Base-by-base conservation (phyloP, 2,113 vertebrate genomes). In the Ptychochromis oligacanthus region DNA sequence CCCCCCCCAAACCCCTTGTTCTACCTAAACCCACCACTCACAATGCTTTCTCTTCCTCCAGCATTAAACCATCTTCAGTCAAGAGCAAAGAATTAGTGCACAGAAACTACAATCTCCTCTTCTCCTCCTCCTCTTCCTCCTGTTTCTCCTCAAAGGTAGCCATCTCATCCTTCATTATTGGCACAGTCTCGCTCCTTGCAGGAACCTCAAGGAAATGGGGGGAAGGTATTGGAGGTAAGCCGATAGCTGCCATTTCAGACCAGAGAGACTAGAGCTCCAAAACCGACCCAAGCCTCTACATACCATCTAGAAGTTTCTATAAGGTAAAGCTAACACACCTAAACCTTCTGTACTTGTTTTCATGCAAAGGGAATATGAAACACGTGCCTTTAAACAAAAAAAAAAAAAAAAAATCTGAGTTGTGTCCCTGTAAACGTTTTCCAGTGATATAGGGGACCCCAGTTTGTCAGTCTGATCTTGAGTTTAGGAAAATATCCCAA, bases 301-400 rank as follows among this genome's bases (percentile, higher is more conserved):
- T 84, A 52, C 46, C 6, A 13, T 75, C 75, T 88, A 79, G 61
- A 82, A 26, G 7, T 88, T 79, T 86, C 80, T 90, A 87, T 61
- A 84, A 74, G 86, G 70, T 92, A 93, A 87, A 89, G 87, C 90
- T 94, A 92, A 87, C 79, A 80, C 67, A 87, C 81, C 79, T 90
- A 92, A 80, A 81, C 90, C 85, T 75, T 90, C 91, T 75, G 59
- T 82, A 62, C 78, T 82, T 87, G 62, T 88, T 85, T 86, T 89
- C 94, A 95, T 95, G 94, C 93, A 91, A 84, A 57, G 81, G 52
- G 78, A 83, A 84, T 82, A 87, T 86, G 49, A 85, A 85, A 88
- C 17, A 77, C 89, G 81, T 93, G 91, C 90, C 80, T 91, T 90
- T 65, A 59, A 85, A 92, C 89, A 57, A 65, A 89, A 2, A 87